Evolutionary conservation across 2,888 invertebrate genomes (phyloP).

Genomic region (Leptodirus hochenwartii): DNA sequence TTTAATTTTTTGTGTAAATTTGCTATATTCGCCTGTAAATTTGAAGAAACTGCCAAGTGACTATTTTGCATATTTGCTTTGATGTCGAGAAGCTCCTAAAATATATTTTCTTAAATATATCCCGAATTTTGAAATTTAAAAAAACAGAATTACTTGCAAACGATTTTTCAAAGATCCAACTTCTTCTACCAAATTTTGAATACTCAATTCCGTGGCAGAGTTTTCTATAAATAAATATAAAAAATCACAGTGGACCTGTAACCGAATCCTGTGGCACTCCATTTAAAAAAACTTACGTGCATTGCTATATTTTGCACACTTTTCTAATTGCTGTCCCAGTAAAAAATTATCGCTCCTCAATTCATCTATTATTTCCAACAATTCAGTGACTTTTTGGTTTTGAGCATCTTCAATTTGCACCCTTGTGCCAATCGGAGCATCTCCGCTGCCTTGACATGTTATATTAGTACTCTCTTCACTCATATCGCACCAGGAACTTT

Average conservation of each 20-base stretch:
- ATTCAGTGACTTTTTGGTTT: constrained; percentile 9
- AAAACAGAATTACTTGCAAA: no score
- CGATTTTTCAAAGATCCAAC: constrained; percentile 11
- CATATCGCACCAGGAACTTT: constrained; percentile 5
- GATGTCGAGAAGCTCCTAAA: constrained; percentile 13
- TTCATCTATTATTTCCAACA: constrained; percentile 10
- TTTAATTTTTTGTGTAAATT: constrained; percentile 12
- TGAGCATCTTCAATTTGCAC: neutral
- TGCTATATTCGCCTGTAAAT: constrained; percentile 13
- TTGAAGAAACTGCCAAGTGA: constrained; percentile 9
- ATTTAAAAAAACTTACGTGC: no score
- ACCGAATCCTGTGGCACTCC: neutral
- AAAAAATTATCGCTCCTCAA: constrained; percentile 11
- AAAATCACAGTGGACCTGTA: constrained; percentile 4
- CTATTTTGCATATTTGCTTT: constrained; percentile 13
- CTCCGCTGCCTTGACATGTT: neutral
- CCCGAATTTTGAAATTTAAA: no score
- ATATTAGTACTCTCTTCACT: neutral
- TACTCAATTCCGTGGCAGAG: constrained; percentile 11
- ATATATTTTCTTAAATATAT: no score
- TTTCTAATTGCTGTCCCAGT: constrained; percentile 10
- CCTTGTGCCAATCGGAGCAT: neutral
- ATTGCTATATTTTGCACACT: no score
- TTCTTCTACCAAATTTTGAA: constrained; percentile 11
- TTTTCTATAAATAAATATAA: constrained; percentile 10